Percentiles rank a stretch among this genome's conserved stretches.
Evolutionary conservation across 2,888 invertebrate species (phyloP).

Genomic region (Dryobotodes eremita): DNA sequence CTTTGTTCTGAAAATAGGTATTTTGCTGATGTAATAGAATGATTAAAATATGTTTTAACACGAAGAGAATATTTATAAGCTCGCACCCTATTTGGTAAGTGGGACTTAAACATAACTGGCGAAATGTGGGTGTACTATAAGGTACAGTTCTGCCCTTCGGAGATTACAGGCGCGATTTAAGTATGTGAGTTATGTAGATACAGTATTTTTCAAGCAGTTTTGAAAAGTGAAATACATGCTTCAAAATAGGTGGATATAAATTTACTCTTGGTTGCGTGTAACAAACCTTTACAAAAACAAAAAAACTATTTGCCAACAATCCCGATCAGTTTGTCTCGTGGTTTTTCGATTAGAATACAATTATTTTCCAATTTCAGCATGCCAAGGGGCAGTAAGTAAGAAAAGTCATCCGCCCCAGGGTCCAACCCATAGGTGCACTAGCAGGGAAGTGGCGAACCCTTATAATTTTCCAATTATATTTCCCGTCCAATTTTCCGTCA

Average conservation of each 20-base stretch:
- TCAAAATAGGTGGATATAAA: not conserved
- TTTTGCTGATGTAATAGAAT: not conserved
- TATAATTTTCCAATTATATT: constrained; percentile 91
- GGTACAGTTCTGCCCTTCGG: not conserved
- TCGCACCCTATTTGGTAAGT: not conserved
- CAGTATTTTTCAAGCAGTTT: not conserved
- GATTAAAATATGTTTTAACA: not conserved
- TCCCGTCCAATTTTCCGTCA: constrained; percentile 90
- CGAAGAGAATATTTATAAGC: not conserved
- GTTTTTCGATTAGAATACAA: constrained; percentile 58
- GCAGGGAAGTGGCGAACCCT: constrained; percentile 84
- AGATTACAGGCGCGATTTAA: not conserved
- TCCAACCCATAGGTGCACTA: constrained; percentile 70
- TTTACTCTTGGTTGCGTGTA: no score
- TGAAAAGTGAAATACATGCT: not conserved
- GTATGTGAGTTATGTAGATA: not conserved
- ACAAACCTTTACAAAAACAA: not conserved
- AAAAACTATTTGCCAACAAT: not conserved
- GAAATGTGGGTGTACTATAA: not conserved
- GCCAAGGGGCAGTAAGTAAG: constrained; percentile 69
- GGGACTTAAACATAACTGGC: not conserved
- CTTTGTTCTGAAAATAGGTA: not conserved
- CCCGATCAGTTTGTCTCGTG: constrained; percentile 27
- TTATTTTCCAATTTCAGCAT: constrained; percentile 75
- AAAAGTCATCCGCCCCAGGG: constrained; percentile 70